phyloP scores from a whole-genome alignment of 2,797 vertebrate species.

The Lithobates pipiens region DNA sequence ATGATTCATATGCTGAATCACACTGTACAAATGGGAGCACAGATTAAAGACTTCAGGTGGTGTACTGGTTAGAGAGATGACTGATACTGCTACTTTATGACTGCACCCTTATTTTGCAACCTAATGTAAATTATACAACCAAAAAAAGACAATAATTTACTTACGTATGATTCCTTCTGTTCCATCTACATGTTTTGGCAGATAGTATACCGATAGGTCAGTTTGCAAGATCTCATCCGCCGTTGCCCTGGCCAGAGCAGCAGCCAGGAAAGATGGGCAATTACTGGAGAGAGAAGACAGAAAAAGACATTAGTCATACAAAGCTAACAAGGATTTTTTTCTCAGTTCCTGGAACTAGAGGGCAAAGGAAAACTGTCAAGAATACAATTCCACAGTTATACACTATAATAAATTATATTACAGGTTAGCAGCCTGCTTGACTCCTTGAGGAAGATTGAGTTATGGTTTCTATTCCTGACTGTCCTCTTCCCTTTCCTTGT shows the following conservation, averaged over 20 bases:
- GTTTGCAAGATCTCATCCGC: constrained; percentile 90
- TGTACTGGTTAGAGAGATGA: neutral
- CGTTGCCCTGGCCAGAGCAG: constrained; percentile 91
- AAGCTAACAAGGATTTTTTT: constrained; percentile 49
- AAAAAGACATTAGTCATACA: constrained; percentile 43
- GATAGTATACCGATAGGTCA: constrained; percentile 87
- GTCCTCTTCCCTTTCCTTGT: constrained; percentile 15
- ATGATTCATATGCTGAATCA: neutral
- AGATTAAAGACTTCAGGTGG: too few relatives aligned
- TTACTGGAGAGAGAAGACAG: constrained; percentile 73
- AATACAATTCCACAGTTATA: constrained; percentile 39
- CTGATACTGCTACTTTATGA: neutral
- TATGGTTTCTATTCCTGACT: constrained; percentile 50
- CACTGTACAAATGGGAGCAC: too few relatives aligned
- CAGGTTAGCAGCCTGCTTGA: constrained; percentile 53
- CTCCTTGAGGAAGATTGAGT: constrained; percentile 46
- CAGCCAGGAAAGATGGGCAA: constrained; percentile 93
- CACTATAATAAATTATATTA: constrained; percentile 52
- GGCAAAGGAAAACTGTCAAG: constrained; percentile 43
- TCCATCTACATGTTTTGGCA: constrained; percentile 83
- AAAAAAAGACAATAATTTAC: constrained; percentile 62
- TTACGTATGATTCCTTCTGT: constrained; percentile 89
- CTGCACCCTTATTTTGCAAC: too few relatives aligned
- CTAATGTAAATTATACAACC: neutral
- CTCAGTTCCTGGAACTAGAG: constrained; percentile 40